These are phyloP conservation scores for Eleginops maclovinus DNA, from an alignment of 2,113 vertebrate species.

Conservation along the genomic window DNA sequence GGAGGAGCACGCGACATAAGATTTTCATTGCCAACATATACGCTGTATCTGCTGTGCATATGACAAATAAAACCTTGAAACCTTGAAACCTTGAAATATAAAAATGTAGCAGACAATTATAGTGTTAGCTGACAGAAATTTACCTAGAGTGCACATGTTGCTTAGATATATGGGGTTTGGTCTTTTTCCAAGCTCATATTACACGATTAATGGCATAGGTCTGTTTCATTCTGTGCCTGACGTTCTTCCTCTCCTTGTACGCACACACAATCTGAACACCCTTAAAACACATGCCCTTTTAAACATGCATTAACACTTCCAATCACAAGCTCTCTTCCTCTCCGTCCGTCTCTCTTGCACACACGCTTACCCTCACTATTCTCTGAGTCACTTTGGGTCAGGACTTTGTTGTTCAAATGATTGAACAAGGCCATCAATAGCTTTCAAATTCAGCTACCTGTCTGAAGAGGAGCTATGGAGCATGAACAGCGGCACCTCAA, in stretches of 20 bases:
- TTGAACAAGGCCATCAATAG: conserved; percentile 80
- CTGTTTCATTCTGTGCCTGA: conserved; percentile 6
- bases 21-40: no score
- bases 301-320: conserved; percentile 31
- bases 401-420: conserved; percentile 83
- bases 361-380: conserved; percentile 63
- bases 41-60: no score
- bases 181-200: conserved; percentile 36
- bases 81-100: no score
- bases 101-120: conserved; percentile 43
- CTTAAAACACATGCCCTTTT: conserved; percentile 22
- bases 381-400: conserved; percentile 78
- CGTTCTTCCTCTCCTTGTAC: neutral
- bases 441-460: conserved; percentile 80
- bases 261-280: conserved; percentile 1
- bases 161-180: conserved; percentile 34
- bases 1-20: no score
- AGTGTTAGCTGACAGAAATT: conserved; percentile 38
- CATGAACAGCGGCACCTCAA: conserved; percentile 78
- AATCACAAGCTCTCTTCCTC: conserved; percentile 26
- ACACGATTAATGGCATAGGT: conserved; percentile 15
- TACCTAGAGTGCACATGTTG: conserved; percentile 38
- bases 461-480: conserved; percentile 78
- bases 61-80: no score
- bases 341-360: conserved; percentile 11